Evolutionary conservation across 2,888 invertebrate species (phyloP), one percentile per base, ranked within the genome.

Genomic region (Listrodromus nycthemerus): DNA sequence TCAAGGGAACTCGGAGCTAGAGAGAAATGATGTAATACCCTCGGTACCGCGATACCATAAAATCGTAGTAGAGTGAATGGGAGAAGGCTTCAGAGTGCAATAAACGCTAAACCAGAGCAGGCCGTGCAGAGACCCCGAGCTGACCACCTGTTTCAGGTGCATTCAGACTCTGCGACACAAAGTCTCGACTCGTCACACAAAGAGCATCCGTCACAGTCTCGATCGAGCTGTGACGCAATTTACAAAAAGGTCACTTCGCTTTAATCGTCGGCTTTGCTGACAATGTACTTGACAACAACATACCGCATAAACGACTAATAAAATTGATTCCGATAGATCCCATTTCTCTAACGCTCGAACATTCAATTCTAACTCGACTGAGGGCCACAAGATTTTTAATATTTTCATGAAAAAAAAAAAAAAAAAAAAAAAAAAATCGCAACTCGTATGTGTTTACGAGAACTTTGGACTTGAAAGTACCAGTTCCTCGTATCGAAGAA

Each of bases 21-120:
- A 70, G 24, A 70, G 67, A 66, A 58, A 33, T 73, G 58, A 58
- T 41, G 58, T 41, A 61, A 73, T 45, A 21, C 10, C 24, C 13
- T 3, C 55, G 24, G 21, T 33, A 71, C 58, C 71, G 73, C 45
- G 61, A 61, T 45, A 45, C 24, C 24, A 55, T 55, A 16, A 24
- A 8, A 37, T 41, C 73, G 19, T n/a, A n/a, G 1, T n/a, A n/a
- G n/a, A 21, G 8, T 37, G 8, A 16, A 3, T 1, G 21, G 24
- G 13, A 7, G 41, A 41, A 27, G 2, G 24, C 21, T 13, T 24
- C 16, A 37, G 55, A 55, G 71, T 41, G 16, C 71, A 37, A 71
- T 8, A 70, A 70, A 70, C 50, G 50, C 19, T n/a, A 19, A 52
- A 70, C 37, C 55, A n/a, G 24, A 48, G 37, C 37, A 30, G 55